A percentile compares a stretch with the other conserved stretches of the same genome.
These are phyloP conservation scores for Dolichotis patagonum DNA, from an alignment of 2,113 vertebrate genomes.

Conservation along the genomic window DNA sequence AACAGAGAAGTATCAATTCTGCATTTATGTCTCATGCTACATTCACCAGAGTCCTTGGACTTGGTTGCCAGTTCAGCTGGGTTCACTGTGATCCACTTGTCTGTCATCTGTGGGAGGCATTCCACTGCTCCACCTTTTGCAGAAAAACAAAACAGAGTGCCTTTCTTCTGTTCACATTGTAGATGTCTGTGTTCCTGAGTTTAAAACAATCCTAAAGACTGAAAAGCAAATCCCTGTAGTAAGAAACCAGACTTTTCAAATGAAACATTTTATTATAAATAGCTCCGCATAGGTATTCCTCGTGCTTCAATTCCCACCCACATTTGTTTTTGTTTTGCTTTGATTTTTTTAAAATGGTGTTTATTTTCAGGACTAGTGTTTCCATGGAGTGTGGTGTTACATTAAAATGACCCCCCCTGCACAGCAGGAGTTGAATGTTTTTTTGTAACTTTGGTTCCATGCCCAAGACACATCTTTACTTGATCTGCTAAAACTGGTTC, in stretches of 20 bases:
- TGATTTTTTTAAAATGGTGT: conserved; percentile 73
- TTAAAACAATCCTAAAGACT: conserved; percentile 85
- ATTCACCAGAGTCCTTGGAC: not conserved
- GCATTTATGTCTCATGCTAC: not conserved
- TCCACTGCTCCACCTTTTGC: conserved; percentile 59
- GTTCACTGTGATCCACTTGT: not conserved
- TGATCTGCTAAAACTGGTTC: conserved; percentile 84
- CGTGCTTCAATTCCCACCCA: conserved; percentile 81
- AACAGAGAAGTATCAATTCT: not conserved
- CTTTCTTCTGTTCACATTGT: conserved; percentile 70
- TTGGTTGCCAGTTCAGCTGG: not conserved
- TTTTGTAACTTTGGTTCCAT: conserved; percentile 94
- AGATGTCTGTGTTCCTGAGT: conserved; percentile 89
- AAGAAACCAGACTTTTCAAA: conserved; percentile 85
- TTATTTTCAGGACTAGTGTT: conserved; percentile 79
- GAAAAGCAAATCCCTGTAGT: conserved; percentile 83
- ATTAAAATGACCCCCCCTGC: conserved; percentile 91
- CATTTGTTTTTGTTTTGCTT: conserved; percentile 49
- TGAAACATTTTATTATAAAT: conserved; percentile 82
- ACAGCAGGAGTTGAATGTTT: conserved; percentile 95
- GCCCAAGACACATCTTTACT: conserved; percentile 87
- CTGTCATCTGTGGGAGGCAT: not conserved
- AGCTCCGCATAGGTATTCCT: conserved; percentile 80
- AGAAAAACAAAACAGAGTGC: conserved; percentile 36
- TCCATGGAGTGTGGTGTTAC: conserved; percentile 83